Evolutionary conservation across 2,797 vertebrate genomes (phyloP), one percentile per base, ranked within the genome.

Genomic region (Apogon talboti): DNA sequence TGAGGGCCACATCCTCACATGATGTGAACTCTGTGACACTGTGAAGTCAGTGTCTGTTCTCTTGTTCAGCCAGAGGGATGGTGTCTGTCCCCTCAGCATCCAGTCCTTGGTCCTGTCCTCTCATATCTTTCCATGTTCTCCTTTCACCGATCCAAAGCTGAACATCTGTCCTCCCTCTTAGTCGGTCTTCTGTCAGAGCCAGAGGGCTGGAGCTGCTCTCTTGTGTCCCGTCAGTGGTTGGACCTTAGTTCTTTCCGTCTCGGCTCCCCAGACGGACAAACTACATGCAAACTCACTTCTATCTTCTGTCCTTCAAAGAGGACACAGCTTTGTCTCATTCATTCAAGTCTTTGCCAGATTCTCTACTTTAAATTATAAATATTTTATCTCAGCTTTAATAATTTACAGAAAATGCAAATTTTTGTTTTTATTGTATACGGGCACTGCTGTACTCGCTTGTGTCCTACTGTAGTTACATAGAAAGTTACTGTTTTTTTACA

Each of bases 41-140:
- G 30, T 43, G 33, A 30, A 58, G 55, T 35, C 48, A 7, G 21
- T 64, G 43, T 46, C 13, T 48, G 33, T 28, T 48, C 35, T 48
- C 14, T 70, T 44, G 18, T 18, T 53, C 47, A 65, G 72, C 55
- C 66, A 64, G 50, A 56, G 45, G 66, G 52, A 57, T 7, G 10
- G 28, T 42, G 45, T 66, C 9, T n/a, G 49, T 53, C 60, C 40
- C 41, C 28, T 62, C 13, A 40, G 51, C 73, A n/a, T 61, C 61
- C 44, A 74, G 54, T 69, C 64, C 41, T 63, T 56, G 52, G 21
- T 44, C 49, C 28, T 57, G 42, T 76, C 73, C 64, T 67, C 21
- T 48, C 15, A 21, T 18, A 41, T 19, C 28, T 41, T 52, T 46
- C 16, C 50, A 57, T 50, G 24, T 37, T n/a, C 18, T 55, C 42